Conservation (phyloP, 2,113 vertebrate genomes). For the Daubentonia madagascariensis region DNA sequence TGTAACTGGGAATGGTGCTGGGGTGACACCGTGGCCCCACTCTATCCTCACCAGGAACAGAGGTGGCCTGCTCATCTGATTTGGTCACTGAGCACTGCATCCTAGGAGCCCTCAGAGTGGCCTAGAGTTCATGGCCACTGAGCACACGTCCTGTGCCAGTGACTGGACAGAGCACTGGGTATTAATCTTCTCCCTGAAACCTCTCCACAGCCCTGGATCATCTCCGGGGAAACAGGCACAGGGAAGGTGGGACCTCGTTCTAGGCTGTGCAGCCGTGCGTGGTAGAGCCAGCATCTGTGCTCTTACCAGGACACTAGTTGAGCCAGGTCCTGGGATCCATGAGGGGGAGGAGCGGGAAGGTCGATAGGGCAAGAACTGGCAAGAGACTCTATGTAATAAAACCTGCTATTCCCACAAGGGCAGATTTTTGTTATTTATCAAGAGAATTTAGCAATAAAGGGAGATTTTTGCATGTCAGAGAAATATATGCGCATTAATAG, state of each 20-base stretch:
- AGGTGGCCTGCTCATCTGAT: neutral
- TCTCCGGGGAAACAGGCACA: neutral
- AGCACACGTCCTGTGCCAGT: neutral
- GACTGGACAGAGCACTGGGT: neutral
- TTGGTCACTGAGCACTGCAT: neutral
- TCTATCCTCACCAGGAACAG: neutral
- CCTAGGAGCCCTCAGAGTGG: neutral
- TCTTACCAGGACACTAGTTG: neutral
- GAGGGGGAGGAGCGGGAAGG: neutral
- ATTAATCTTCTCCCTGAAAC: neutral
- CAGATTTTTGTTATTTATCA: slow-evolving; percentile 19
- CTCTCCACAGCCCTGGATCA: neutral
- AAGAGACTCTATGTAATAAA: neutral
- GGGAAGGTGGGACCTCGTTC: neutral
- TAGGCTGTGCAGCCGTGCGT: neutral
- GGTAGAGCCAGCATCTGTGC: neutral
- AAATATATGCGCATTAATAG: neutral
- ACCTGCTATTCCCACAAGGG: neutral
- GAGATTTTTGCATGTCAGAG: neutral
- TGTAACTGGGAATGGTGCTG: neutral
- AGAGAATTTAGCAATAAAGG: neutral
- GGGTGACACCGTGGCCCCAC: neutral
- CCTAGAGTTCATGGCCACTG: neutral
- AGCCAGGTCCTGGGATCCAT: neutral
- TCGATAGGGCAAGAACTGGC: neutral